A percentile compares a stretch with the other conserved stretches of the same genome.
Conservation (phyloP, 2,888 invertebrate species). For the Leptinotarsa peninsularis region DNA sequence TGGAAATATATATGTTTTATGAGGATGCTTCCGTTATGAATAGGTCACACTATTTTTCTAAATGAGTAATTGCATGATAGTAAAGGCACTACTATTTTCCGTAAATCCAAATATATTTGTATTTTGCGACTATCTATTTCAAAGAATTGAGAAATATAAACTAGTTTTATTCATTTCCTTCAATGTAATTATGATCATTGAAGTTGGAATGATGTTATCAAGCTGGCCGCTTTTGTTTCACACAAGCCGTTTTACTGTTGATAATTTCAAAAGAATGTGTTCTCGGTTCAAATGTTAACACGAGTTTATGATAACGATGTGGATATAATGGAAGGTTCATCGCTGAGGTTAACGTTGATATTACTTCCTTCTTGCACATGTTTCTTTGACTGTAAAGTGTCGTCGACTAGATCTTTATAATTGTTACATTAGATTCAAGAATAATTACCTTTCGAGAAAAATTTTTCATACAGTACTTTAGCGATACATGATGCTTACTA, state of each 20-base stretch:
- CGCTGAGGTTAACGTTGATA: constrained; percentile 11
- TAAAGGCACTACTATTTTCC: too few relatives aligned
- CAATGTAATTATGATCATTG: not conserved
- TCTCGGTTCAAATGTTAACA: constrained; percentile 10
- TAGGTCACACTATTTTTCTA: too few relatives aligned
- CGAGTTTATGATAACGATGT: constrained; percentile 4
- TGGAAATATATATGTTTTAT: too few relatives aligned
- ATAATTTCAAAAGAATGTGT: not conserved
- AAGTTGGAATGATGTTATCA: not conserved
- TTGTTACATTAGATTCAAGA: not conserved
- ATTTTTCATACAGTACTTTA: too few relatives aligned
- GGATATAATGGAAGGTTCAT: constrained; percentile 4
- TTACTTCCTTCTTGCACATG: constrained; percentile 8
- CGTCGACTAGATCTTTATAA: not conserved
- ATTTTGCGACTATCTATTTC: too few relatives aligned
- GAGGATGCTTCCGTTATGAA: too few relatives aligned
- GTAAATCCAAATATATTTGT: too few relatives aligned
- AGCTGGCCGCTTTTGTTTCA: not conserved
- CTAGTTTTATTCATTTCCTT: too few relatives aligned
- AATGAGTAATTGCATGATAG: too few relatives aligned
- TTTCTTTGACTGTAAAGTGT: not conserved
- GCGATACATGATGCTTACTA: too few relatives aligned
- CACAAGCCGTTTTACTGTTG: not conserved
- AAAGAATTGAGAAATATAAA: too few relatives aligned
- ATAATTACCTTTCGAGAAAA: not conserved